Base-by-base conservation (phyloP, 1,140 invertebrate genomes). In the Formica exsecta region DNA sequence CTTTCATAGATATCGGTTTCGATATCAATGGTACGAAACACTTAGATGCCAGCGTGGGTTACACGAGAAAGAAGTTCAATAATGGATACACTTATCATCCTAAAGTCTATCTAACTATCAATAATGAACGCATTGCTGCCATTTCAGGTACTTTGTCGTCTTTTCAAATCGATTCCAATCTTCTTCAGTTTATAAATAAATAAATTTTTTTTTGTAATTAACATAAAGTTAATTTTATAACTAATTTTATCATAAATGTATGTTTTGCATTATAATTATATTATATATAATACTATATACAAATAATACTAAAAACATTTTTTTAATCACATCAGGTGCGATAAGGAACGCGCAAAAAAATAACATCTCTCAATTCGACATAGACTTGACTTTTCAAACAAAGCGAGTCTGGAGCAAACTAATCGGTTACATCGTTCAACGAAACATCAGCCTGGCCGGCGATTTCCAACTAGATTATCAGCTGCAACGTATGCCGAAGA, bases 11-110 rank as follows among this genome's bases (percentile, higher is more conserved):
- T 71, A 95, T 97, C 1, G 96, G 96, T 11, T 92, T 97, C 1
- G 96, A 97, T 90, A 96, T 97, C 38, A 96, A 97, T 89, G 96
- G 96, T 0, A 95, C 96, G 29, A 97, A 97, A 88, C 96, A 97
- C 91, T 96, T 97, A 48, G 97, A 97, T 90, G 96, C 96, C 90
- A 91, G 94, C 92, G 29, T 96, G 92, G 93, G 96, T 92, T 93
- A 96, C 93, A 89, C 94, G 41, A 94, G 94, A 62, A 94, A 96
- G 75, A 93, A 94, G 62, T 94, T 94, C 41, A 96, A 95, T 81
- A 95, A 97, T 88, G 97, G 97, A 3, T 96, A 95, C 71, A 96
- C 95, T 2, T 97, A 97, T 92, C 93, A 95, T n/a, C 97, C 97
- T 0, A 96, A 96, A 88, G 93, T 97, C 0, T 96, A 96, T 87